Base-by-base conservation (phyloP, 2,797 vertebrate genomes). In the Etheostoma nigrum region DNA sequence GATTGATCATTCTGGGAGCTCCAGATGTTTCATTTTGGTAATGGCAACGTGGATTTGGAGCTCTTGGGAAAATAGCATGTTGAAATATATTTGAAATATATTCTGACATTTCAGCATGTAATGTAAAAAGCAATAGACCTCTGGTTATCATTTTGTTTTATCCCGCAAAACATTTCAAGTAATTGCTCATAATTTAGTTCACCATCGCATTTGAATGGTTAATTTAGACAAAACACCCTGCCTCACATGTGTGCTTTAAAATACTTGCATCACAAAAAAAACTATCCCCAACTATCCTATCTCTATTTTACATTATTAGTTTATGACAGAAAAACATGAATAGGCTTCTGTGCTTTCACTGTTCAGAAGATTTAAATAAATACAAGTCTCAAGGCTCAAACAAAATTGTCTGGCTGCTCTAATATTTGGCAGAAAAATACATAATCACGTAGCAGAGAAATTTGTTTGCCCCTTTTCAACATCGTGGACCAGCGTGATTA, bases 1-100 rank as follows among this genome's bases (percentile, higher is more conserved):
- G 21, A 90, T 82, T 85, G 75, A 86, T 91, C 83, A 78, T 87
- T 74, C 47, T 21, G 52, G 57, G 72, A 62, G 75, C 76, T 88
- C 82, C 86, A 89, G 88, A 87, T 93, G 85, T 92, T 92, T 84
- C 54, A 77, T 89, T 88, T 92, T 78, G 77, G 73, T 87, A 89
- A 84, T 77, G 69, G 77, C 82, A 71, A 23, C 27, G 72, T 76
- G 51, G 57, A 81, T 77, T 74, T 61, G 36, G 11, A 23, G 62
- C 73, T 84, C 55, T 44, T 21, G 54, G 67, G 74, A 55, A 79
- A 67, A 68, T 33, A 58, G 67, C 30, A 76, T 84, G 72, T 86
- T 86, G 70, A 81, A 84, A 87, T 70, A 57, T 80, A 84, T 79
- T 83, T 70, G 53, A 63, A 58, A 82, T 71, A 19, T 82, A 84